These are phyloP conservation scores for Podabrus alpinus DNA, from an alignment of 2,888 invertebrate species.

Conservation along the genomic window DNA sequence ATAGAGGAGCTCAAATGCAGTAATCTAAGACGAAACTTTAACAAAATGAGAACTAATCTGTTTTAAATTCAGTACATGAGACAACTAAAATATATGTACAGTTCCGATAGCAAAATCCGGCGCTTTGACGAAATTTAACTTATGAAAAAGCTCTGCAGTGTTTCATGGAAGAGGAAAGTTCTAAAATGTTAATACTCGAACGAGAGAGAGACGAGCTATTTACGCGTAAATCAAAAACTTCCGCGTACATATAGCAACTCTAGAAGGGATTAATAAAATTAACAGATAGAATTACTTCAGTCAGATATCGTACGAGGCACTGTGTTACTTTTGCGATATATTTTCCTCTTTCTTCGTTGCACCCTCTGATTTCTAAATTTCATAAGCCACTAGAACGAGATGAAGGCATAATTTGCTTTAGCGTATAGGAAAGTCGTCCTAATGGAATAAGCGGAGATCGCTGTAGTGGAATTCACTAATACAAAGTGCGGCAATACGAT, in stretches of 20 bases:
- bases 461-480: slow-evolving; percentile 33
- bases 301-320: slow-evolving; percentile 42
- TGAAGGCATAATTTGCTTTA: slow-evolving; percentile 48
- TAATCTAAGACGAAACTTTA: slow-evolving; percentile 31
- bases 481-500: slow-evolving; percentile 45
- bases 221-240: slow-evolving; percentile 33
- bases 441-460: slow-evolving; percentile 49
- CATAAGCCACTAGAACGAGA: slow-evolving; percentile 27
- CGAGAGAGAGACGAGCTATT: slow-evolving; percentile 20
- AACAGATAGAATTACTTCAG: slow-evolving; percentile 53
- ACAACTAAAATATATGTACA: slow-evolving; percentile 34
- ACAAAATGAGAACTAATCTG: slow-evolving; percentile 31
- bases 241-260: slow-evolving; percentile 30
- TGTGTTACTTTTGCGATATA: slow-evolving; percentile 36
- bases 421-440: slow-evolving; percentile 51
- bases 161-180: not conserved
- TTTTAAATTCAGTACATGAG: slow-evolving; percentile 32
- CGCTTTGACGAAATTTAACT: slow-evolving; percentile 31
- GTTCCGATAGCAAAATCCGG: slow-evolving; percentile 32
- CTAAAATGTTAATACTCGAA: not conserved
- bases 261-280: slow-evolving; percentile 53
- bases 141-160: slow-evolving; percentile 20
- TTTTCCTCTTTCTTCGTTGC: slow-evolving; percentile 22
- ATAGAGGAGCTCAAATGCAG: slow-evolving; percentile 20
- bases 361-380: slow-evolving; percentile 13